Percentiles rank a stretch among this genome's conserved stretches.
Evolutionary conservation across 2,113 vertebrate genomes (phyloP).

Genomic region (Thinocorus orbignyianus): DNA sequence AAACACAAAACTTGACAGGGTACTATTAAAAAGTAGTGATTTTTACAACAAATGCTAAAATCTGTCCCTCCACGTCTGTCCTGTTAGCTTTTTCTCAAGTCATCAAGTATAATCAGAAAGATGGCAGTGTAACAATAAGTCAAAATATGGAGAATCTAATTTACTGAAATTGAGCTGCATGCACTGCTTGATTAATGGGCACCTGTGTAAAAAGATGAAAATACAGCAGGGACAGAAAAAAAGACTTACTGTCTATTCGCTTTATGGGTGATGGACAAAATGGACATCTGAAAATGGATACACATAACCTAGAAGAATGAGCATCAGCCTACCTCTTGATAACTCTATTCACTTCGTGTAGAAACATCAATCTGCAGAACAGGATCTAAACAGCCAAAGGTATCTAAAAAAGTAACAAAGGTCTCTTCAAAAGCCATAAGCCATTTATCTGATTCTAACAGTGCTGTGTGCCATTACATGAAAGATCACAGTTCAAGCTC

Average conservation of each 20-base stretch:
- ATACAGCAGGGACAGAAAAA: background rate
- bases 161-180: background rate
- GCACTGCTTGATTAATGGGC: background rate
- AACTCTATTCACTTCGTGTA: background rate
- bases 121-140: background rate
- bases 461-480: background rate
- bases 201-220: background rate
- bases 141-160: background rate
- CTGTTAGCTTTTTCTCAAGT: background rate
- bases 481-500: background rate
- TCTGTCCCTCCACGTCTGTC: background rate
- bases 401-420: background rate
- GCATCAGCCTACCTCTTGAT: background rate
- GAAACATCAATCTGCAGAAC: background rate
- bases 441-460: background rate
- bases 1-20: background rate
- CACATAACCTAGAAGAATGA: background rate
- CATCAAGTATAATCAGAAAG: background rate
- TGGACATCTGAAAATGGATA: background rate
- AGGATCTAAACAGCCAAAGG: background rate
- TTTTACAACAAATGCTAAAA: background rate
- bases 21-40: background rate
- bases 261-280: background rate
- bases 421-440: background rate
- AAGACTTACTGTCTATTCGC: background rate